A percentile compares a stretch with the other conserved stretches of the same genome.
Conservation (phyloP, 2,113 vertebrate genomes). For the Ia io region DNA sequence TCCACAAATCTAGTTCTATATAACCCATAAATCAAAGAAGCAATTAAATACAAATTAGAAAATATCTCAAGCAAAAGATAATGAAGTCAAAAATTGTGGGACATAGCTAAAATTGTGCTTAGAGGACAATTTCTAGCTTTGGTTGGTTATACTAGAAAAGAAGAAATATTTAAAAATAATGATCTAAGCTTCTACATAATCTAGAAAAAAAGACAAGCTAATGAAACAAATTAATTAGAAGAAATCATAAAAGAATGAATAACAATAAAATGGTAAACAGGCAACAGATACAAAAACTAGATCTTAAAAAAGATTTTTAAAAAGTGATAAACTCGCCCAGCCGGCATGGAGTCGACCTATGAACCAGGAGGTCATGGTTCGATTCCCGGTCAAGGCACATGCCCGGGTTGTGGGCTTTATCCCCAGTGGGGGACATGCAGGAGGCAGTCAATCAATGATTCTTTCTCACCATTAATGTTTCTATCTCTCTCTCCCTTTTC, state of each 20-base stretch:
- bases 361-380: no score
- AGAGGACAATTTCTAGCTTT: background rate
- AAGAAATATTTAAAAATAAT: constrained; percentile 4
- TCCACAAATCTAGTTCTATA: background rate
- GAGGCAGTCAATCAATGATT: no score
- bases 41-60: constrained; percentile 6
- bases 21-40: background rate
- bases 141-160: background rate
- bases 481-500: no score
- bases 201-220: background rate
- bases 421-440: no score
- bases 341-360: background rate
- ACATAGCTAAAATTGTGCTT: background rate
- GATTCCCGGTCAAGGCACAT: no score
- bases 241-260: background rate
- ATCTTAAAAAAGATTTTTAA: background rate
- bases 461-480: no score
- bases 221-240: background rate
- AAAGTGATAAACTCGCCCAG: background rate
- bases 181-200: background rate
- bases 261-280: background rate
- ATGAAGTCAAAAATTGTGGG: background rate
- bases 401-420: no score
- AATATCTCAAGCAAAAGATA: background rate
- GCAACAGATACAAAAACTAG: background rate